Evolutionary conservation across 1,140 invertebrate species (phyloP).

Genomic region (Ridgeia piscesae): DNA sequence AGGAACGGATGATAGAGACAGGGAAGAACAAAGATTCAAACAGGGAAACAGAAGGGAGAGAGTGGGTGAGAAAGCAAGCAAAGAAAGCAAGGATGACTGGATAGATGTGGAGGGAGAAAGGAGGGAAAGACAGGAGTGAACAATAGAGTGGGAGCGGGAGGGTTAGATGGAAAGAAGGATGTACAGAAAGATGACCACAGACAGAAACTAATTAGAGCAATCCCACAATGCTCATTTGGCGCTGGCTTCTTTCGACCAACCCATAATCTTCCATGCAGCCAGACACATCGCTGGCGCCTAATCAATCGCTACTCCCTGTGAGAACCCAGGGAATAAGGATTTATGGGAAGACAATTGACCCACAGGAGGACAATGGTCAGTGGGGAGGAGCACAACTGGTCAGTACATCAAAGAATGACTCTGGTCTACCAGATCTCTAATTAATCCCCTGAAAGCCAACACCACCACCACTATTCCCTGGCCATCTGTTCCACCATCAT

Average conservation of each 20-base stretch:
- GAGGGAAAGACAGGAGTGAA: neutral
- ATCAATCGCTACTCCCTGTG: neutral
- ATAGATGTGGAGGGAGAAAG: too few species aligned
- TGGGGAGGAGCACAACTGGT: neutral
- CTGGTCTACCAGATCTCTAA: neutral
- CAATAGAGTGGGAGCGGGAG: neutral
- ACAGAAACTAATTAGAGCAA: neutral
- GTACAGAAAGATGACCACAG: neutral
- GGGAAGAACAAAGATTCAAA: neutral
- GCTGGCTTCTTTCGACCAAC: too few species aligned
- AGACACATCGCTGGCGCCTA: neutral
- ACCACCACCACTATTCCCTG: neutral
- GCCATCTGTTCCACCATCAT: neutral
- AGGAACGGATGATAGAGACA: neutral
- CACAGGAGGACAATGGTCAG: neutral
- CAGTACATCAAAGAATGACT: neutral
- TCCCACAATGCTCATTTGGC: neutral
- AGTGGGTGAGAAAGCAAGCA: neutral
- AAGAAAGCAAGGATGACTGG: neutral
- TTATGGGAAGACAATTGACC: neutral
- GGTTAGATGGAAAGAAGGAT: neutral
- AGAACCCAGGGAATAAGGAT: neutral
- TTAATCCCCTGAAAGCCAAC: neutral
- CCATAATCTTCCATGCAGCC: too few species aligned
- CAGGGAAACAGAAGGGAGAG: neutral